Base-by-base conservation (phyloP, 1,140 invertebrate species). In the Geopemphigus sp. region DNA sequence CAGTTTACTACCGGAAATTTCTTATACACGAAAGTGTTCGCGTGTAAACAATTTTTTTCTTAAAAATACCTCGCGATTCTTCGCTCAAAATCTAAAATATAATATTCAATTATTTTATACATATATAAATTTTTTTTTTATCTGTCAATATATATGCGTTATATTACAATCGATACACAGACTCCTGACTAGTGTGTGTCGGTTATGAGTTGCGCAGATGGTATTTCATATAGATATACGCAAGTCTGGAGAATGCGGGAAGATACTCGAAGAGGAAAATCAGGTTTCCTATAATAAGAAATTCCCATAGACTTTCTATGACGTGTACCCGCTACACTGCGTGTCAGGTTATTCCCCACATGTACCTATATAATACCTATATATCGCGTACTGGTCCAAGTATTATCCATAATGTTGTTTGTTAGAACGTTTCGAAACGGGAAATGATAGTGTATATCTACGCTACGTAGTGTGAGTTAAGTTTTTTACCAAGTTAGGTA, bases 271-370 rank as follows among this genome's bases (percentile, higher is more conserved):
- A 72, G 68, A 72, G 50, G 47, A 72, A 72, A 72, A 72, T 53
- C 68, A 29, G 68, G 68, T 72, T 72, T 63, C 24, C 50, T 54
- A 29, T 70, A 66, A 66, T 66, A 66, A 70, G 45, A 72, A 24
- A 54, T 54, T 72, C 50, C 11, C 50, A 54, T 72, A 50, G 39
- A 54, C 50, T 72, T 53, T 54, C 68, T 54, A 47, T 39, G 32
- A 12, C 19, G 10, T 29, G 6, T n/a, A 56, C n/a, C n/a, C n/a
- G n/a, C n/a, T n/a, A n/a, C 19, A 22, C 54, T 8, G 56, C n/a
- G 22, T 0, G 17, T 24, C n/a, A 24, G n/a, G 17, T 24, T 11
- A 22, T 57, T 24, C 22, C 3, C 8, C 11, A 8, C 24, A 10
- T 2, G 6, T 12, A 12, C 10, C 6, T 57, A 0, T 57, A 57